These are phyloP conservation scores for Alloscopus bannaensis DNA, from an alignment of 2,888 invertebrate genomes.

Conservation along the genomic window DNA sequence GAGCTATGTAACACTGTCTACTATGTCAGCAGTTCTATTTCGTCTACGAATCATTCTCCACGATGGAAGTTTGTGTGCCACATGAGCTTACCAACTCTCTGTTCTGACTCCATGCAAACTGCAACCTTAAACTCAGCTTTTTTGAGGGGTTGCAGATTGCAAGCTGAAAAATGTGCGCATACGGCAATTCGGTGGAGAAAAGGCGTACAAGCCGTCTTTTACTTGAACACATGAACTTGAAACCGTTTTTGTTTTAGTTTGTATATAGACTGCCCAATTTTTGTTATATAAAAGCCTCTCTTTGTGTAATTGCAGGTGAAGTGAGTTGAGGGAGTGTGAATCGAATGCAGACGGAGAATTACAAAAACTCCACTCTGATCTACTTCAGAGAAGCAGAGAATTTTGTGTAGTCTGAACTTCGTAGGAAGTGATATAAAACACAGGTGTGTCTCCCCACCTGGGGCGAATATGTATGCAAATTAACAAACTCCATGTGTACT, in stretches of 20 bases:
- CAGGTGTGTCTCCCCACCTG: slow-evolving; percentile 1
- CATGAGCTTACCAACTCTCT: slow-evolving; percentile 44
- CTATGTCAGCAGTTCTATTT: slow-evolving; percentile 29
- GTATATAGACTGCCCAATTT: not conserved
- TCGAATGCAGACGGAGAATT: no score
- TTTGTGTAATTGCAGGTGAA: slow-evolving; percentile 20
- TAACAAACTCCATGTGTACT: no score
- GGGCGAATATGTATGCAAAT: not conserved
- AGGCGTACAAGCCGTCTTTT: slow-evolving; percentile 1
- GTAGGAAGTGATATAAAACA: not conserved
- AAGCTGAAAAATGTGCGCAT: slow-evolving; percentile 12
- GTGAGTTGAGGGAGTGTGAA: no score
- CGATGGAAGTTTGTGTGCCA: slow-evolving; percentile 44
- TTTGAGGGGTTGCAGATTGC: slow-evolving; percentile 40
- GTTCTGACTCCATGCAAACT: slow-evolving; percentile 22
- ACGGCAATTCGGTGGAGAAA: not conserved
- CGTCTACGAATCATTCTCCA: slow-evolving; percentile 28
- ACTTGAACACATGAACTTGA: slow-evolving; percentile 20
- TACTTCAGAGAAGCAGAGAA: no score
- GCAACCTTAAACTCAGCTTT: slow-evolving; percentile 41
- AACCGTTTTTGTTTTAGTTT: slow-evolving; percentile 35
- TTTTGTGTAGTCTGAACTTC: no score
- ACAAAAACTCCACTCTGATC: no score
- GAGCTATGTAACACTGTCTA: slow-evolving; percentile 29
- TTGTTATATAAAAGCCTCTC: not conserved